These are phyloP conservation scores for Cosmia pyralina DNA, from an alignment of 2,888 invertebrate genomes.

Conservation along the genomic window DNA sequence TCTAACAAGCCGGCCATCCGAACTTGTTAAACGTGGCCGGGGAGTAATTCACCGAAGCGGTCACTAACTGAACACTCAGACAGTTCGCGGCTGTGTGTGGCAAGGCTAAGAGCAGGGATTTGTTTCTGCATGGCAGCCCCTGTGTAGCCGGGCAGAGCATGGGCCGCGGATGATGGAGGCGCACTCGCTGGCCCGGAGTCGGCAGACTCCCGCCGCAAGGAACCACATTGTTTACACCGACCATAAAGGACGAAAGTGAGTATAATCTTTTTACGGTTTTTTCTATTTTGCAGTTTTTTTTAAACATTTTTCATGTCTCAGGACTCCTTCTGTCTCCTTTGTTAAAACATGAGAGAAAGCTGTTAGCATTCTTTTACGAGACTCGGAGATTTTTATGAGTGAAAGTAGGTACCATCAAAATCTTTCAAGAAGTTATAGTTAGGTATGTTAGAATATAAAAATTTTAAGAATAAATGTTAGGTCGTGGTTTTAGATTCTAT, in stretches of 20 bases:
- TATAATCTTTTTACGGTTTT: constrained; percentile 59
- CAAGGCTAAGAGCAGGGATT: constrained; percentile 59
- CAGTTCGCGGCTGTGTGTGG: constrained; percentile 72
- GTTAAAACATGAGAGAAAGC: constrained; percentile 25
- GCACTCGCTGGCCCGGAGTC: constrained; percentile 78
- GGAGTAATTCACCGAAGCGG: constrained; percentile 82
- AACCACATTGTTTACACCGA: constrained; percentile 89
- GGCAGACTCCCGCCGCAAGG: constrained; percentile 83
- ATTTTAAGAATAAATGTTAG: not conserved
- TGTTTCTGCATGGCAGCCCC: constrained; percentile 61
- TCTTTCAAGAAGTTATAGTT: constrained; percentile 22
- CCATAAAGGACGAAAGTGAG: constrained; percentile 89
- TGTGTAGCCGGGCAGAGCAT: constrained; percentile 61
- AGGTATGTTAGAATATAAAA: constrained; percentile 5
- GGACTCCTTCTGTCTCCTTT: constrained; percentile 1
- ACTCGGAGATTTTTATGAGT: constrained; percentile 36
- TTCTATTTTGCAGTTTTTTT: constrained; percentile 20
- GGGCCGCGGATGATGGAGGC: constrained; percentile 79
- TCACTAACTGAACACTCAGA: constrained; percentile 75
- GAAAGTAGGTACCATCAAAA: constrained; percentile 28
- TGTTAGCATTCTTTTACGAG: constrained; percentile 38
- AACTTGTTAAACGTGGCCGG: constrained; percentile 84
- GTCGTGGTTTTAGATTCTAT: not conserved
- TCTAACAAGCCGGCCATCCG: constrained; percentile 86
- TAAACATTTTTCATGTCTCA: not conserved